Base-by-base conservation (phyloP, 2,113 vertebrate species). In the Phocoena sinus region DNA sequence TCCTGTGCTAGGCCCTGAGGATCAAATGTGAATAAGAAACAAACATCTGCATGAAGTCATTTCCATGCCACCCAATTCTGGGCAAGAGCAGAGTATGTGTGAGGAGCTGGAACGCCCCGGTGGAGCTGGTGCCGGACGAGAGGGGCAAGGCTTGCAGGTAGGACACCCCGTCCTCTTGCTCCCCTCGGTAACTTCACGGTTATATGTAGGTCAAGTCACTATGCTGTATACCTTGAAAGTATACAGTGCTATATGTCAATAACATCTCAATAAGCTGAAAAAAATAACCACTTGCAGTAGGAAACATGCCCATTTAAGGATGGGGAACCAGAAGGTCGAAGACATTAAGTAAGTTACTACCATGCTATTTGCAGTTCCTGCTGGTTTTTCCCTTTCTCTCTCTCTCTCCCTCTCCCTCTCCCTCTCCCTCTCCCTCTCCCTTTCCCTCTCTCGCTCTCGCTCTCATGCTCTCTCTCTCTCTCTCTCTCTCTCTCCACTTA, bases 111-210 rank as follows among this genome's bases (percentile, higher is more conserved):
- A 53, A 2, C 6, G 5, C 1, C 20, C 21, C 31, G 1, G 6
- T 0, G 7, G 28, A 38, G 28, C 0, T 6, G 41, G 23, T 17
- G 41, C 21, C 21, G 8, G 47, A 23, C 38, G 28, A 77, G 63
- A 28, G 6, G 18, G 0, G 15, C 13, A 0, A 12, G 38, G 44
- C 25, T 15, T 6, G 13, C 33, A 3, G 0, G 3, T 1, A 23
- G 50, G 38, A 6, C 1, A 2, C 6, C 26, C 44, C 2, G 6
- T 6, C 67, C n/a, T 25, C 18, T 3, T 1, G 1, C 3, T 44
- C 6, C 41, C 21, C 65, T n/a, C 2, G 0, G 73, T 44, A 44
- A 50, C 1, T 50, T 50, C 44, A 1, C 8, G 13, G 44, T 28
- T 31, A 44, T 76, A 11, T 11, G 73, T 76, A 50, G 5, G 44